Evolutionary conservation across 2,797 vertebrate species (phyloP), one percentile per base, ranked within the genome.

Genomic region (Ceyx erithaca): DNA sequence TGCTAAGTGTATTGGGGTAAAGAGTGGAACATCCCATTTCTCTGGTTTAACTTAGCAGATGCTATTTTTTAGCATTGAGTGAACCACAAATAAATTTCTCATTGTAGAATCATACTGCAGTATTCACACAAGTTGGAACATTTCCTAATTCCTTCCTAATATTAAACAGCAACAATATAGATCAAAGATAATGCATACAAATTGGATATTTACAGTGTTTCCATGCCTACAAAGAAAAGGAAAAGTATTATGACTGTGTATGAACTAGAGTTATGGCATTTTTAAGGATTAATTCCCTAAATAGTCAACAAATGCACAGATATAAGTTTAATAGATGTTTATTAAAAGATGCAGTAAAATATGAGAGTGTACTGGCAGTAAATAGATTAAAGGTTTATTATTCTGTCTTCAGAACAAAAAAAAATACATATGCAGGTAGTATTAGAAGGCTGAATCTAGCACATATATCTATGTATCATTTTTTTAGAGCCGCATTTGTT

Each of bases 281-380:
- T 95, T 94, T 81, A 95, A 94, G 88, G 93, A 82, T 91, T 78
- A 55, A 8, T 80, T 90, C 57, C 78, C 70, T 92, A 92, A 91
- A 89, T 4, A 95, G 71, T 92, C 83, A 92, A 87, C 90, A 92
- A 89, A 54, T 88, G 83, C 80, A 85, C n/a, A 80, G 86, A 88
- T 85, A 85, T 2, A 51, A 45, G 64, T 92, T 96, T 91, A 93
- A 92, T 79, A 94, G 87, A 41, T 4, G 1, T 80, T 93, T 93
- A 96, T 90, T 96, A 94, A 96, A 96, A 91, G 83, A 80, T 78
- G 83, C 41, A 92, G 86, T 94, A 95, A 94, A 96, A 96, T 86
- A 90, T 33, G 91, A 87, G 92, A 88, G 31, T 35, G 31, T 90
- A 91, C 58, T 73, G 78, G 75, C 90, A 96, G 80, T 88, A 95